Evolutionary conservation across 2,888 invertebrate species (phyloP).

Genomic region (Mythimna vitellina): DNA sequence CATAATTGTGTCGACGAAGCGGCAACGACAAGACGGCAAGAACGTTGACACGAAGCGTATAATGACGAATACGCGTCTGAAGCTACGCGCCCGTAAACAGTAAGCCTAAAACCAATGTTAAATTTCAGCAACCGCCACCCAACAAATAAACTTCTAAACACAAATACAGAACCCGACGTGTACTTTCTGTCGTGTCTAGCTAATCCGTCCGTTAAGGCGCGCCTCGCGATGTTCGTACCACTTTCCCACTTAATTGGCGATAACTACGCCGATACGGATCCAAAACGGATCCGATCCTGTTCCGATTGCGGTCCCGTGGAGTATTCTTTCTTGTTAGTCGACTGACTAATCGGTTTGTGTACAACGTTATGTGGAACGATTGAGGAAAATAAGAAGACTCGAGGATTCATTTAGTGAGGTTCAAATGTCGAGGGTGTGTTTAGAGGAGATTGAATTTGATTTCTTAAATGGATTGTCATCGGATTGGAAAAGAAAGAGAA

Average conservation of each 20-base stretch:
- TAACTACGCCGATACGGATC: constrained; percentile 69
- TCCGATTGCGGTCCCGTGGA: constrained; percentile 70
- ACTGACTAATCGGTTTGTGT: constrained; percentile 60
- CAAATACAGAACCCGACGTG: constrained; percentile 35
- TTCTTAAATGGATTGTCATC: background rate
- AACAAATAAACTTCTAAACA: constrained; percentile 11
- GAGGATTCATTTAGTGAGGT: constrained; percentile 35
- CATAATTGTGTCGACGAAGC: too few relatives aligned
- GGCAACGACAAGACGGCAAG: too few relatives aligned
- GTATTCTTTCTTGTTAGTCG: constrained; percentile 70
- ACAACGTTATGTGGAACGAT: constrained; percentile 41
- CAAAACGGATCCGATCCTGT: constrained; percentile 50
- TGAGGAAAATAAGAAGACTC: constrained; percentile 47
- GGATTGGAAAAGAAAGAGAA: background rate
- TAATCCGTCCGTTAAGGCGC: constrained; percentile 48
- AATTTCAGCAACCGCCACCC: background rate
- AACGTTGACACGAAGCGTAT: too few relatives aligned
- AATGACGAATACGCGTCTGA: too few relatives aligned
- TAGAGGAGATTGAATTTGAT: constrained; percentile 12
- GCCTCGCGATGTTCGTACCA: constrained; percentile 53
- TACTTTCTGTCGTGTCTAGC: constrained; percentile 48
- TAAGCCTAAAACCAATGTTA: background rate
- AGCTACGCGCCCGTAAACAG: too few relatives aligned
- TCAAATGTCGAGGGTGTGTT: constrained; percentile 9
- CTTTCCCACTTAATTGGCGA: constrained; percentile 73